phyloP scores from a whole-genome alignment of 2,888 invertebrate species.

The Hydrotaea diabolus region DNA sequence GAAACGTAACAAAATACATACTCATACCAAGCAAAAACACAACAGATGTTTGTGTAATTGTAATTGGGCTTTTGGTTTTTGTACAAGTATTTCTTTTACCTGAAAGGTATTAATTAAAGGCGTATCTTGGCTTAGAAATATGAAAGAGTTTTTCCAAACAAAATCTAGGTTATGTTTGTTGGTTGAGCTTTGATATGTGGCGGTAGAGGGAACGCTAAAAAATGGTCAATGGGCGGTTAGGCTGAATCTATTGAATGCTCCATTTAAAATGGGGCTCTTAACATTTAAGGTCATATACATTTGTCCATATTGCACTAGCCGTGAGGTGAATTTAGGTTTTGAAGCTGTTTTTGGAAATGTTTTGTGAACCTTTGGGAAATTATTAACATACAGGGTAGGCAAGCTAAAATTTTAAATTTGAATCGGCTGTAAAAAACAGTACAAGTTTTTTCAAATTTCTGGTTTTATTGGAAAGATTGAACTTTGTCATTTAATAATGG shows the following conservation, averaged over 20 bases:
- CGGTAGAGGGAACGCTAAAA: neutral
- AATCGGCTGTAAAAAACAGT: no score
- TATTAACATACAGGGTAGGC: no score
- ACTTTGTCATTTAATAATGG: no score
- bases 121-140: constrained; percentile 43
- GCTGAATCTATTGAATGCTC: neutral
- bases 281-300: no score
- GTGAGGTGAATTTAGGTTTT: no score
- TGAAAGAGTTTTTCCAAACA: neutral
- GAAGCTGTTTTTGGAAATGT: no score
- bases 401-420: no score
- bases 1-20: neutral
- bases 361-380: no score
- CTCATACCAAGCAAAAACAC: no score
- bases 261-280: neutral
- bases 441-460: no score
- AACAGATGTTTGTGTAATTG: constrained; percentile 28
- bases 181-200: neutral
- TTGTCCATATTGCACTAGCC: no score
- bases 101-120: constrained; percentile 57
- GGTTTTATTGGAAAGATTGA: no score
- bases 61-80: neutral
- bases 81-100: constrained; percentile 22
- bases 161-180: constrained; percentile 25
- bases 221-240: neutral